A percentile compares a stretch with the other conserved stretches of the same genome.
phyloP scores from a whole-genome alignment of 2,888 invertebrate species.

The Suillia variegata region DNA sequence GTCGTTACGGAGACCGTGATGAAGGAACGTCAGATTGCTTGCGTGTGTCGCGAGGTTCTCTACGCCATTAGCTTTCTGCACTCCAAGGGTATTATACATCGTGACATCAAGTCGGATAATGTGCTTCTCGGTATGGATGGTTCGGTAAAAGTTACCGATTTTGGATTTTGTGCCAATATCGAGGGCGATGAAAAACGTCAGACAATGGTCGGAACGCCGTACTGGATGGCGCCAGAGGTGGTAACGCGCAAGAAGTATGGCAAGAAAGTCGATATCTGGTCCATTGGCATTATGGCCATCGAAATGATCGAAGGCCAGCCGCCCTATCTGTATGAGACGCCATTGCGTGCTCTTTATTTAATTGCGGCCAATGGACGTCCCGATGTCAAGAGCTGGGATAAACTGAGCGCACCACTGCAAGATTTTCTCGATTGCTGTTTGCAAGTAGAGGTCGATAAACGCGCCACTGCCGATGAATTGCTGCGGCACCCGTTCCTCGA shows the following conservation, averaged over 20 bases:
- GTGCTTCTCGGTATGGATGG: conserved; percentile 93
- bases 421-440: conserved; percentile 88
- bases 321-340: conserved; percentile 94
- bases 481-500: conserved; percentile 88
- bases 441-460: conserved; percentile 85
- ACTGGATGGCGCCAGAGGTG: conserved; percentile 98
- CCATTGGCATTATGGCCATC: conserved; percentile 97
- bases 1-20: conserved; percentile 97
- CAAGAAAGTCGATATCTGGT: conserved; percentile 93
- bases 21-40: conserved; percentile 96
- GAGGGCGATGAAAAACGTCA: conserved; percentile 93
- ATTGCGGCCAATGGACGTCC: conserved; percentile 96
- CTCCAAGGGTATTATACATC: conserved; percentile 86
- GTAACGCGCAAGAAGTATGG: conserved; percentile 92
- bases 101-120: conserved; percentile 98
- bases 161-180: conserved; percentile 98
- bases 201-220: conserved; percentile 97
- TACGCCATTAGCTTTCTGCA: conserved; percentile 90
- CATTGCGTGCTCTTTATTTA: conserved; percentile 87
- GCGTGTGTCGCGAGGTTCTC: conserved; percentile 87
- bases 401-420: conserved; percentile 76
- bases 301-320: conserved; percentile 95
- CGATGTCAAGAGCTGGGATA: conserved; percentile 81
- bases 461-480: conserved; percentile 86
- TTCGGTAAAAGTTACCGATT: conserved; percentile 90